These are phyloP conservation scores for Myotis pilosus DNA, from an alignment of 2,797 vertebrate genomes.

Conservation along the genomic window DNA sequence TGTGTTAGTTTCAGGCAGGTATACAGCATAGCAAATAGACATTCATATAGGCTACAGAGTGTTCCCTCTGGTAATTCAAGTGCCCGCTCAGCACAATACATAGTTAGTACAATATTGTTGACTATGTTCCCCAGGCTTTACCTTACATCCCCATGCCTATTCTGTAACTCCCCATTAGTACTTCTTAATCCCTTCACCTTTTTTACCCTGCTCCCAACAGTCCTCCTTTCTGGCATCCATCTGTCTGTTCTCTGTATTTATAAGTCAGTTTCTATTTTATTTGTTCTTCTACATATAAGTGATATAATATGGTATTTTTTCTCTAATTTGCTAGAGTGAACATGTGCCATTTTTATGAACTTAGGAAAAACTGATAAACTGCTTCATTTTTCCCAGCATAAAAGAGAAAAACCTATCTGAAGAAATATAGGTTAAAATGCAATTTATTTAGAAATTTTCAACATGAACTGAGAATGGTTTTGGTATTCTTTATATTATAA, in stretches of 20 bases:
- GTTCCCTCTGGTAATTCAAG: neutral
- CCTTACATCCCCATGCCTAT: neutral
- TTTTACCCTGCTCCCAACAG: neutral
- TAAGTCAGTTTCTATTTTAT: neutral
- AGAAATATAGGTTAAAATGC: neutral
- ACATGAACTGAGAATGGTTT: neutral
- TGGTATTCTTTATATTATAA: neutral
- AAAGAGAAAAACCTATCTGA: neutral
- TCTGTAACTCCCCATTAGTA: neutral
- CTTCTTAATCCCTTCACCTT: neutral
- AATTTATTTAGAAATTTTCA: neutral
- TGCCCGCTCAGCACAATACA: neutral
- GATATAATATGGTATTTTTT: neutral
- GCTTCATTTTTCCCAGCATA: neutral
- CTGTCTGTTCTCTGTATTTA: neutral
- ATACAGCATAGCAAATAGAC: neutral
- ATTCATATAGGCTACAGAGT: neutral
- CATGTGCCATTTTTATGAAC: neutral
- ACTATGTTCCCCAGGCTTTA: neutral
- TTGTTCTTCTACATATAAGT: neutral
- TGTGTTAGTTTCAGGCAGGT: neutral
- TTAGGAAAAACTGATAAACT: neutral
- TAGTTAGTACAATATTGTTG: neutral
- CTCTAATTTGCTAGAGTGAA: neutral
- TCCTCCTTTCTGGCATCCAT: neutral